Base-by-base conservation (phyloP, 2,797 vertebrate species). In the Leptodactylus fallax region DNA sequence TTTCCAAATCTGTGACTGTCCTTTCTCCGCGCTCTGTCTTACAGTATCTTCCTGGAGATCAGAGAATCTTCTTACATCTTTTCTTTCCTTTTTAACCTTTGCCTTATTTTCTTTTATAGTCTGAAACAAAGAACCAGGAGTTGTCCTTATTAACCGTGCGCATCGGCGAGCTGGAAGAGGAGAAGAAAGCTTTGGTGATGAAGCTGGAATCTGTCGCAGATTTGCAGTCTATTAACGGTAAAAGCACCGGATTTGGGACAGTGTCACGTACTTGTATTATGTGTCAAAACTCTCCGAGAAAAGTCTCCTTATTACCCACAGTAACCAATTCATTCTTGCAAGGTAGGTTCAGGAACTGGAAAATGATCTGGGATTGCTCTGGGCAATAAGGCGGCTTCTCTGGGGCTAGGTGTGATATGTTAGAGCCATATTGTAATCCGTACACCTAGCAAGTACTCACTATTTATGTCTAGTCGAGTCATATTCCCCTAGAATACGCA, bases 201-300 rank as follows among this genome's bases (percentile, higher is more conserved):
- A 97, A 95, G 87, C 90, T 96, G 6, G 96, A 97, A 25, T 94
- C 95, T 0, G 93, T 96, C 9, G 86, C 95, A 56, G 96, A 97
- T 71, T 93, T 97, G 61, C 95, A 92, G 92, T 92, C 92, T 25
- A 94, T 96, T 1, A 97, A 97, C 13, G 97, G 97, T 98, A 95
- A 91, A 36, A 45, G 56, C 60, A 1, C 1, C 2, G 60, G 6
- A 0, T 1, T 65, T n/a, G 49, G 3, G 7, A 78, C 25, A 61
- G 3, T 7, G 13, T 58, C 63, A n/a, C 14, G 8, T 25, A 16
- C 25, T 65, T 16, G 25, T 45, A 6, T 67, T 4, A 13, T 0
- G 45, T 17, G 16, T 12, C 7, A 9, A 16, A 1, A 0, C 3
- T 23, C 11, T 47, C 11, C 0, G 17, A 72, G 36, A 47, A 17